Evolutionary conservation across 2,888 invertebrate genomes (phyloP).

Genomic region (Netelia melanura): DNA sequence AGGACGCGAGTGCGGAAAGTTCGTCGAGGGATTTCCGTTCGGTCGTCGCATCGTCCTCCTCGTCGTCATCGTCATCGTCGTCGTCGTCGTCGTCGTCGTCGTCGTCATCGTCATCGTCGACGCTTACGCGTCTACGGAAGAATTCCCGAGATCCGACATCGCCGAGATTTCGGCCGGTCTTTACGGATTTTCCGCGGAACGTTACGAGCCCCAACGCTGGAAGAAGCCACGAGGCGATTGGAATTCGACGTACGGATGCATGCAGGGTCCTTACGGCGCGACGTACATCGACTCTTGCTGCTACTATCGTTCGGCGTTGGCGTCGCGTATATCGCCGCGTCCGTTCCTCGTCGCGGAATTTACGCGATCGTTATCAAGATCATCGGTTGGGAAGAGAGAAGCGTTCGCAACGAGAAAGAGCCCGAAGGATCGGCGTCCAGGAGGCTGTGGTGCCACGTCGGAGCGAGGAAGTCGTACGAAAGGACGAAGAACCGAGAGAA

Average conservation of each 20-base stretch:
- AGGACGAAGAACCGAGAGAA: constrained; percentile 69
- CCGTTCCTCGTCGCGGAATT: constrained; percentile 17
- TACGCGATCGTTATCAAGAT: constrained; percentile 18
- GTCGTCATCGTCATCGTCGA: not conserved
- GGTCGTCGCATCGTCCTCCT: not conserved
- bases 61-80: not conserved
- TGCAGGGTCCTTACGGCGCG: constrained; percentile 2
- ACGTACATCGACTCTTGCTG: not conserved
- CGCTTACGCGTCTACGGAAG: not conserved
- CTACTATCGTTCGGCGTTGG: constrained; percentile 9
- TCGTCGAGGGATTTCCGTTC: not conserved
- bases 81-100: not conserved
- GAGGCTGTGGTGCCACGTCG: constrained; percentile 56
- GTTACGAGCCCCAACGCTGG: not conserved
- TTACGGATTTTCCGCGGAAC: not conserved
- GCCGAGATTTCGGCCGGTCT: not conserved
- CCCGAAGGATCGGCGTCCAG: constrained; percentile 27
- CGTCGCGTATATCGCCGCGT: constrained; percentile 16
- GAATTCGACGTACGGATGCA: constrained; percentile 34
- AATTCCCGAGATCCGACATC: not conserved
- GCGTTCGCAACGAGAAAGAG: constrained; percentile 53
- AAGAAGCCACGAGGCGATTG: not conserved
- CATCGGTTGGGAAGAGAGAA: constrained; percentile 19
- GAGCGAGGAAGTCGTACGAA: constrained; percentile 60
- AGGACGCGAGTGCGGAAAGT: no score